phyloP scores from a whole-genome alignment of 2,797 vertebrate species.

The Enteromius fasciolatus region DNA sequence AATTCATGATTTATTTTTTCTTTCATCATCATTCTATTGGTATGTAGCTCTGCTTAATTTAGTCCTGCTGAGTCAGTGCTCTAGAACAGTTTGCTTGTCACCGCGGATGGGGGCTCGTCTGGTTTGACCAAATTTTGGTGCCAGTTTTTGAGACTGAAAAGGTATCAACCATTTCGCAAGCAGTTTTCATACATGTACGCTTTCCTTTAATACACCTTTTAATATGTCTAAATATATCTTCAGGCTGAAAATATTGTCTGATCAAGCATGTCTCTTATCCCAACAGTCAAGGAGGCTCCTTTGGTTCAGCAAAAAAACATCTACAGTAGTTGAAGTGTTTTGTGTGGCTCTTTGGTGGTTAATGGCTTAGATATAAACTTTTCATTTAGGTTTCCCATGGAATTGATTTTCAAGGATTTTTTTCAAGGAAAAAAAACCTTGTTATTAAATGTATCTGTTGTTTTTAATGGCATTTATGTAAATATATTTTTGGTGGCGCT shows the following conservation, averaged over 20 bases:
- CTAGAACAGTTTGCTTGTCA: constrained; percentile 18
- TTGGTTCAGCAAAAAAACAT: constrained; percentile 10
- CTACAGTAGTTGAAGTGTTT: background rate
- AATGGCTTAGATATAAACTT: background rate
- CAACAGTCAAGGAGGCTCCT: background rate
- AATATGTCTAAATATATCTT: constrained; percentile 27
- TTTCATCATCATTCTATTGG: background rate
- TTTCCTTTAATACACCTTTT: background rate
- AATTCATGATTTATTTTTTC: background rate
- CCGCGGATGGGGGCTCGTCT: background rate
- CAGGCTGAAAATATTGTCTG: background rate
- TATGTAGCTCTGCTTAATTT: background rate
- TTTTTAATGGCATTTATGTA: background rate
- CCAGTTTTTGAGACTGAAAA: background rate
- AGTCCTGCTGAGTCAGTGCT: background rate
- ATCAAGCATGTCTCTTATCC: background rate
- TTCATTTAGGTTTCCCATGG: background rate
- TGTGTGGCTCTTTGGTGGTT: background rate
- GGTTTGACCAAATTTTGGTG: background rate
- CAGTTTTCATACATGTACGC: background rate
- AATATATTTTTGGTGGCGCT: background rate
- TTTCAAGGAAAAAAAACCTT: background rate
- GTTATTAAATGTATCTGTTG: background rate
- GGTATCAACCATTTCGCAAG: background rate
- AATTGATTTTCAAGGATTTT: background rate